These are phyloP conservation scores for Oscheius sp. DNA, from an alignment of 2,888 invertebrate genomes.

Conservation along the genomic window DNA sequence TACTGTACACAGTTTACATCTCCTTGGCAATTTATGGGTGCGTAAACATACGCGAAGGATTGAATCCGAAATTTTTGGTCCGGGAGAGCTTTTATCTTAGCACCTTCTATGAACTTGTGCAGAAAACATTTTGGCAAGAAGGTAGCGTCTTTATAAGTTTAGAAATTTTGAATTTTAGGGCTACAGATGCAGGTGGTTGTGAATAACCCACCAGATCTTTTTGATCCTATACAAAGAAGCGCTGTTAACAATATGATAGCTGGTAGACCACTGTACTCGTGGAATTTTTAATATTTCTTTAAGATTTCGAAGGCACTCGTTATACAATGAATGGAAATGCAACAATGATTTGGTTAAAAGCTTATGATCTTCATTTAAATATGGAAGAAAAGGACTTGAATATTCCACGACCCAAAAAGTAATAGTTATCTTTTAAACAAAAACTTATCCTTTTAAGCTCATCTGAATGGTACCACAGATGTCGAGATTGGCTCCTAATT, in stretches of 20 bases:
- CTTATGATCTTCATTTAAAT: constrained; percentile 64
- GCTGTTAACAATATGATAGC: constrained; percentile 59
- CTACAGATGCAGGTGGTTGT: constrained; percentile 73
- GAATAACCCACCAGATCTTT: constrained; percentile 69
- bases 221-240: constrained; percentile 50
- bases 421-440: not conserved
- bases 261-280: constrained; percentile 29
- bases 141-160: constrained; percentile 40
- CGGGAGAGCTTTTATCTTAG: constrained; percentile 67
- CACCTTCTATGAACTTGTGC: constrained; percentile 69
- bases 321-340: constrained; percentile 71
- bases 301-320: constrained; percentile 61
- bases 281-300: no score
- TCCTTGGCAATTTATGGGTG: constrained; percentile 63
- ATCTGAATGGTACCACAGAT: constrained; percentile 66
- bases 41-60: constrained; percentile 61
- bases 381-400: constrained; percentile 55
- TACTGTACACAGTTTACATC: constrained; percentile 62
- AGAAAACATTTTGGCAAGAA: constrained; percentile 72
- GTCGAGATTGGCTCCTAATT: constrained; percentile 68
- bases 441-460: constrained; percentile 34
- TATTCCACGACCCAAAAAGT: constrained; percentile 62
- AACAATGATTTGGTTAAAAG: constrained; percentile 72
- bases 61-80: constrained; percentile 67
- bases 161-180: constrained; percentile 49